These are phyloP conservation scores for Diplodus sargus DNA, from an alignment of 2,797 vertebrate genomes.

Conservation along the genomic window DNA sequence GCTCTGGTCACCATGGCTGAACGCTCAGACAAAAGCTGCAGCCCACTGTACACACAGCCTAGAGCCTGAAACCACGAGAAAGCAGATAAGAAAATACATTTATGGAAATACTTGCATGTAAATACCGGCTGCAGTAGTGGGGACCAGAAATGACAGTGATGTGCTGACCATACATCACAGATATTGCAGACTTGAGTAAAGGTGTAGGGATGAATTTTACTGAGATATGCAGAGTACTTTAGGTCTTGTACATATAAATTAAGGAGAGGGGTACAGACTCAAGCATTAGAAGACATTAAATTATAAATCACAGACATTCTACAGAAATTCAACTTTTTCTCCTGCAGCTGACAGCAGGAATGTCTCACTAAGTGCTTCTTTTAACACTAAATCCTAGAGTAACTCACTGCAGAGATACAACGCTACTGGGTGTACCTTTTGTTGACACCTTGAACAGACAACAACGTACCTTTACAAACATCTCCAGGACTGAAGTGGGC, in stretches of 20 bases:
- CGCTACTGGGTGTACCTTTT: neutral
- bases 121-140: neutral
- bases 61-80: conserved; percentile 84
- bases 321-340: neutral
- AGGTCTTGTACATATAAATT: neutral
- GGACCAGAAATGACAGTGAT: neutral
- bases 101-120: conserved; percentile 22
- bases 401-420: neutral
- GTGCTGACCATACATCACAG: conserved; percentile 4
- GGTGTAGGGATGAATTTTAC: neutral
- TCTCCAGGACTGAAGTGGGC: conserved; percentile 85
- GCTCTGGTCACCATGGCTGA: conserved; percentile 91
- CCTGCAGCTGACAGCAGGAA: neutral
- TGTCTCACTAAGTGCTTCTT: neutral
- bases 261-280: neutral
- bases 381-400: neutral
- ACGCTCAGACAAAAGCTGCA: conserved; percentile 90
- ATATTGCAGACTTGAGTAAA: neutral
- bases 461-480: conserved; percentile 92
- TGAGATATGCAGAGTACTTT: neutral
- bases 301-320: neutral
- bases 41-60: conserved; percentile 86
- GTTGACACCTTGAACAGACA: neutral
- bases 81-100: conserved; percentile 24
- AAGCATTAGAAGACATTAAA: neutral